Conservation (phyloP, 2,888 invertebrate genomes). For the Dendrolimus pini region DNA sequence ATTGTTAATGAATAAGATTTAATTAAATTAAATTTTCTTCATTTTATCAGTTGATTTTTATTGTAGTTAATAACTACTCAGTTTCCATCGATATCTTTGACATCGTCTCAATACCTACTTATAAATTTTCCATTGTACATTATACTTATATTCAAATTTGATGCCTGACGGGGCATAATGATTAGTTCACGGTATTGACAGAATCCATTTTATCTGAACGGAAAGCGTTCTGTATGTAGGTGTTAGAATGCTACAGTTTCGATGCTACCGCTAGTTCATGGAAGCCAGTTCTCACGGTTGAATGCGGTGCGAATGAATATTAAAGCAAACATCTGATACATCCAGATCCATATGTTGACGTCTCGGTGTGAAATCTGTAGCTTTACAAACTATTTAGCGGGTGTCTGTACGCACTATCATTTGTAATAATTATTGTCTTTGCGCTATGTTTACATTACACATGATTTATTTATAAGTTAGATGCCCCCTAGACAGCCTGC, state of each 20-base stretch:
- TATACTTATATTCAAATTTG: constrained; percentile 14
- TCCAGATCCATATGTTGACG: constrained; percentile 77
- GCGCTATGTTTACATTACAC: constrained; percentile 65
- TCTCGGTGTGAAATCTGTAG: constrained; percentile 75
- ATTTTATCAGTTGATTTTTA: background rate
- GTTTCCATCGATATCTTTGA: constrained; percentile 10
- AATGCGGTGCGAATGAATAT: constrained; percentile 71
- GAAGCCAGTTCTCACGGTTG: constrained; percentile 66
- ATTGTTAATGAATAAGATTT: no score
- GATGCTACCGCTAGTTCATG: constrained; percentile 56
- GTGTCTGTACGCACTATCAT: constrained; percentile 67
- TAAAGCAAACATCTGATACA: constrained; percentile 70
- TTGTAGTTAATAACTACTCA: constrained; percentile 5
- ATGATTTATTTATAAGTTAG: constrained; percentile 48
- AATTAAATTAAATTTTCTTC: no score
- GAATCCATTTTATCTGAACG: constrained; percentile 22
- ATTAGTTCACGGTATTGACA: constrained; percentile 48
- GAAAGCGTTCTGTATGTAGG: constrained; percentile 49
- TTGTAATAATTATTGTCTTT: constrained; percentile 75
- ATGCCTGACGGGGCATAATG: constrained; percentile 41
- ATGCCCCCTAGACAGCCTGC: constrained; percentile 36
- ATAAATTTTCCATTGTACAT: constrained; percentile 1
- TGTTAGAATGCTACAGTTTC: constrained; percentile 59
- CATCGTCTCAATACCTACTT: constrained; percentile 17
- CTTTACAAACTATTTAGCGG: constrained; percentile 75